Conservation (phyloP, 2,113 vertebrate genomes). For the Canis aureus region DNA sequence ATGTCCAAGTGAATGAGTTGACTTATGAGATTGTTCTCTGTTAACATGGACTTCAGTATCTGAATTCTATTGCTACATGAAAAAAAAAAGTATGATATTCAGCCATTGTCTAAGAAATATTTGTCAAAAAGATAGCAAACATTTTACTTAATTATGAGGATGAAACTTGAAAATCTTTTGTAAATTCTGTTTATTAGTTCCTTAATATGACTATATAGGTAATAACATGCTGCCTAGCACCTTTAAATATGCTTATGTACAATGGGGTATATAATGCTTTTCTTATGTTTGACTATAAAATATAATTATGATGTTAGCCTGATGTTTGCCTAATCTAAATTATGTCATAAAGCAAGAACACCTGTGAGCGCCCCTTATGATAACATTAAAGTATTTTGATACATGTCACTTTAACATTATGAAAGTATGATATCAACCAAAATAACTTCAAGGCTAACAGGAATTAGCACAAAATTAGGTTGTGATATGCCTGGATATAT, state of each 20-base stretch:
- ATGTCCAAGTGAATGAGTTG: neutral
- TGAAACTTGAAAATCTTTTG: neutral
- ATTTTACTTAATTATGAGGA: neutral
- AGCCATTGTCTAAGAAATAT: neutral
- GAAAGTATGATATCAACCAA: neutral
- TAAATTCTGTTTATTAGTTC: neutral
- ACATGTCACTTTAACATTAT: neutral
- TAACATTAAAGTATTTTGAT: conserved; percentile 17
- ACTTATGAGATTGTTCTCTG: neutral
- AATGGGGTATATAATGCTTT: neutral
- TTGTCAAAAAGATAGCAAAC: neutral
- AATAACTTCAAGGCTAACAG: neutral
- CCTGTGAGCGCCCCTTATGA: neutral
- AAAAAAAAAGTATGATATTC: neutral
- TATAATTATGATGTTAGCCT: neutral
- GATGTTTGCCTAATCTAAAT: neutral
- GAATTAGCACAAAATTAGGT: neutral
- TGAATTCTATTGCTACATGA: neutral
- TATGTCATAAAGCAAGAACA: neutral
- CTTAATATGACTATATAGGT: neutral
- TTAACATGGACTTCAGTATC: neutral
- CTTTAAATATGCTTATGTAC: neutral
- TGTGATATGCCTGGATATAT: neutral
- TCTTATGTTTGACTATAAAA: neutral
- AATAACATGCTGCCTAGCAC: neutral